Percentiles rank a stretch among this genome's conserved stretches.
These are phyloP conservation scores for Hipparchia sbordonii DNA, from an alignment of 2,888 invertebrate genomes.

Conservation along the genomic window DNA sequence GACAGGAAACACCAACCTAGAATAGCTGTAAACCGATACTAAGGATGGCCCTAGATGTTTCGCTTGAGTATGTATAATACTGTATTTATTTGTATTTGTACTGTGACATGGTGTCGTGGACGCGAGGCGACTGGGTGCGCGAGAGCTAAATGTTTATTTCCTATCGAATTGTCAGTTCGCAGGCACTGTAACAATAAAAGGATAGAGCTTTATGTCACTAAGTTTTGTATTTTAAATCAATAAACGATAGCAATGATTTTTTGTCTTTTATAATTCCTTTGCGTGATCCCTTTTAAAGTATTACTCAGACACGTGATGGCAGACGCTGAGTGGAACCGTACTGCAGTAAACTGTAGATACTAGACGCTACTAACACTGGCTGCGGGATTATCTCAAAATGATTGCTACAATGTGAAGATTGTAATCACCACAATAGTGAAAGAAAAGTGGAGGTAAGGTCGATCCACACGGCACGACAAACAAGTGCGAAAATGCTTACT, in stretches of 20 bases:
- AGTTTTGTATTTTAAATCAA: constrained; percentile 84
- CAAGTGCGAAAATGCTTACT: too few relatives aligned
- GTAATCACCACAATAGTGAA: too few relatives aligned
- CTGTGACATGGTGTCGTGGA: constrained; percentile 64
- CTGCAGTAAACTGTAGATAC: too few relatives aligned
- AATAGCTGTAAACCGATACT: constrained; percentile 59
- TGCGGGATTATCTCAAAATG: too few relatives aligned
- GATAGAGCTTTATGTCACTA: constrained; percentile 83
- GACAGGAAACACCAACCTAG: constrained; percentile 61
- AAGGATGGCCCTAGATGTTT: constrained; percentile 72
- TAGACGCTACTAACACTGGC: too few relatives aligned
- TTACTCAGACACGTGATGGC: too few relatives aligned
- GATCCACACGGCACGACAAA: too few relatives aligned
- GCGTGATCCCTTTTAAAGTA: not conserved
- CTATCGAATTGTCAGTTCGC: constrained; percentile 83
- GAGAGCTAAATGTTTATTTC: constrained; percentile 79
- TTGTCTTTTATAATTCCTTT: constrained; percentile 44
- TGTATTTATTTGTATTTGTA: constrained; percentile 77
- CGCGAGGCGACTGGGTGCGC: constrained; percentile 60
- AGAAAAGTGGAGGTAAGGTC: too few relatives aligned
- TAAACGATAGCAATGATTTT: constrained; percentile 80
- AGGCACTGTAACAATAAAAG: constrained; percentile 83
- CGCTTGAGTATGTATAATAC: constrained; percentile 68
- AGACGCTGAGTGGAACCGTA: too few relatives aligned
- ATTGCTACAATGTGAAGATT: too few relatives aligned